phyloP scores from a whole-genome alignment of 2,888 invertebrate species.

The Anthoptus insignis region DNA sequence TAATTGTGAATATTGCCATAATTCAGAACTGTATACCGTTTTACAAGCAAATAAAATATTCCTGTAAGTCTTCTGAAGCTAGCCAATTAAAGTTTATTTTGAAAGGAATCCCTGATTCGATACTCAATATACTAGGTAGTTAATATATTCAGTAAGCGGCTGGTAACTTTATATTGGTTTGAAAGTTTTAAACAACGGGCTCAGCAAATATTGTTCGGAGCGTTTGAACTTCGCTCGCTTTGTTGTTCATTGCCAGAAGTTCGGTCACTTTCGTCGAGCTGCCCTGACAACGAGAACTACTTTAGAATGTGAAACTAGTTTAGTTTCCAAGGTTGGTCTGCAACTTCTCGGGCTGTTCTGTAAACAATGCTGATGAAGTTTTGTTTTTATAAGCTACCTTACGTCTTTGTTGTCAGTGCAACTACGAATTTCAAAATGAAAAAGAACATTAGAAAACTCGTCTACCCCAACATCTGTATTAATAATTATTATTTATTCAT shows the following conservation, averaged over 20 bases:
- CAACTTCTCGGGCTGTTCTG: slow-evolving; percentile 41
- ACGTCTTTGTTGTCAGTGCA: too few species aligned
- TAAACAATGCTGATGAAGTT: slow-evolving; percentile 66
- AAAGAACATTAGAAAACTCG: too few species aligned
- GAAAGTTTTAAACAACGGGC: slow-evolving; percentile 60
- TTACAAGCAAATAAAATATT: not conserved
- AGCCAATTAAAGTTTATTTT: not conserved
- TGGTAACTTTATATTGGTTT: slow-evolving; percentile 66
- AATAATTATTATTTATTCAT: not conserved
- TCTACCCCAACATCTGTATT: not conserved
- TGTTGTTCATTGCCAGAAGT: slow-evolving; percentile 67
- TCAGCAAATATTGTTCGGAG: slow-evolving; percentile 69
- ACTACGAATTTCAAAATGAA: too few species aligned
- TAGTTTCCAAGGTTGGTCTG: slow-evolving; percentile 70
- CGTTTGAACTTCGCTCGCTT: slow-evolving; percentile 66
- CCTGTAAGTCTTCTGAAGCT: not conserved
- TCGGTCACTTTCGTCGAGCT: slow-evolving; percentile 69
- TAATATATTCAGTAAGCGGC: slow-evolving; percentile 47
- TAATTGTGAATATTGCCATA: too few species aligned
- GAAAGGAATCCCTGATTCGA: slow-evolving; percentile 4
- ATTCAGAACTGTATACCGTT: too few species aligned
- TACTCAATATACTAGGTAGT: slow-evolving; percentile 5
- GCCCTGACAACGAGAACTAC: slow-evolving; percentile 55
- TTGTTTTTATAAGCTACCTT: too few species aligned
- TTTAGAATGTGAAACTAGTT: slow-evolving; percentile 71